These are phyloP conservation scores for Microcebus lehilahytsara DNA, from an alignment of 2,113 vertebrate genomes.

Conservation along the genomic window DNA sequence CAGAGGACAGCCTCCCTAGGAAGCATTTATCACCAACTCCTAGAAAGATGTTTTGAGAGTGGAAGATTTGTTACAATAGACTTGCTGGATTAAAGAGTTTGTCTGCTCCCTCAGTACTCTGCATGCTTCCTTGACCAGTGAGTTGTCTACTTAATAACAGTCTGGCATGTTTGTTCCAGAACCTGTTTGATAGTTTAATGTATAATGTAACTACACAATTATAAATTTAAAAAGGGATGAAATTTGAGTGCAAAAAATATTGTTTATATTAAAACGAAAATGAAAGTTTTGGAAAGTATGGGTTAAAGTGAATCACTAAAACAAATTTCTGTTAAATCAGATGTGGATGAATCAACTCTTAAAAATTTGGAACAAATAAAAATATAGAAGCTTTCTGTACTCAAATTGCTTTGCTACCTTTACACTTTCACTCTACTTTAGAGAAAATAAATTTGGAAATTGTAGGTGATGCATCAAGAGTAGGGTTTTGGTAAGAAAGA, in stretches of 20 bases:
- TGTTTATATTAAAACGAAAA: slow-evolving; percentile 24
- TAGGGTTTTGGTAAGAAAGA: not conserved
- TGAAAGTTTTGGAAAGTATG: slow-evolving; percentile 32
- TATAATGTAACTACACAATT: slow-evolving; percentile 4
- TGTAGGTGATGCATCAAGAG: not conserved
- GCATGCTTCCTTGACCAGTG: not conserved
- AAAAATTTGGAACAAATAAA: not conserved
- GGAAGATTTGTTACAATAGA: not conserved
- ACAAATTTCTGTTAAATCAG: slow-evolving; percentile 19
- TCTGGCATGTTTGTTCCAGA: not conserved
- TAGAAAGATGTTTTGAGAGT: not conserved
- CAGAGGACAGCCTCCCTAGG: not conserved
- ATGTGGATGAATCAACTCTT: not conserved
- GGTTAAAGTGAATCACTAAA: slow-evolving; percentile 37
- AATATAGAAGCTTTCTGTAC: not conserved
- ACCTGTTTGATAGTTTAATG: not conserved
- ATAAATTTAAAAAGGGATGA: not conserved
- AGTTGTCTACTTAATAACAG: not conserved
- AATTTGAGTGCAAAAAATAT: not conserved
- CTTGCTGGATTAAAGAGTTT: not conserved
- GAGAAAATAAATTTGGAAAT: not conserved
- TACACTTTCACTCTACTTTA: not conserved
- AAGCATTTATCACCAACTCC: not conserved
- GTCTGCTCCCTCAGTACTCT: not conserved
- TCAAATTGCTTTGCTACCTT: not conserved